These are phyloP conservation scores for Otus scops DNA, from an alignment of 2,797 vertebrate genomes.

Conservation along the genomic window DNA sequence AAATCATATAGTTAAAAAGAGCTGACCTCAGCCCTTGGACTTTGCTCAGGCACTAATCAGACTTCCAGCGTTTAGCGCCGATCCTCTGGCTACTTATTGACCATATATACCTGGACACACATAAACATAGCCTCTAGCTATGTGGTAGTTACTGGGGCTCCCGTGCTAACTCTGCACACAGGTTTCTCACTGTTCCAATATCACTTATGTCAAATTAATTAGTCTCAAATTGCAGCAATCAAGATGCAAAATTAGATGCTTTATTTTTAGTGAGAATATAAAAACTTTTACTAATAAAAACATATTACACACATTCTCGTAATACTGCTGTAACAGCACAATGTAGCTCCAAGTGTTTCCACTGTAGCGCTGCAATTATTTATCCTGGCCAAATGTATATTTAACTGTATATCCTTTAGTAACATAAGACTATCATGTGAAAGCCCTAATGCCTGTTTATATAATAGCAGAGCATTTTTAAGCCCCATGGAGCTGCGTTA, in stretches of 20 bases:
- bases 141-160: not conserved
- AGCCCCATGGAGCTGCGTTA: not conserved
- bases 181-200: not conserved
- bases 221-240: not conserved
- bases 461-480: not conserved
- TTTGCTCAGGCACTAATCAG: not conserved
- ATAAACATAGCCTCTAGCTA: not conserved
- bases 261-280: not conserved
- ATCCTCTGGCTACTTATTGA: conserved; percentile 65
- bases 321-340: not conserved
- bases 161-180: not conserved
- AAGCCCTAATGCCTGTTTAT: conserved; percentile 8
- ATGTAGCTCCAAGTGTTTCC: not conserved
- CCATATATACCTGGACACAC: not conserved
- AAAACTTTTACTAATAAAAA: not conserved
- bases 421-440: not conserved
- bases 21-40: not conserved
- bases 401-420: not conserved
- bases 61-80: not conserved
- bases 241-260: not conserved
- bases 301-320: not conserved
- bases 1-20: not conserved
- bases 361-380: not conserved
- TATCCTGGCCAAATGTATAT: not conserved
- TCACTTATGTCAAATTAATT: not conserved